Base-by-base conservation (phyloP, 2,888 invertebrate genomes). In the Didymodactylos carnosus region DNA sequence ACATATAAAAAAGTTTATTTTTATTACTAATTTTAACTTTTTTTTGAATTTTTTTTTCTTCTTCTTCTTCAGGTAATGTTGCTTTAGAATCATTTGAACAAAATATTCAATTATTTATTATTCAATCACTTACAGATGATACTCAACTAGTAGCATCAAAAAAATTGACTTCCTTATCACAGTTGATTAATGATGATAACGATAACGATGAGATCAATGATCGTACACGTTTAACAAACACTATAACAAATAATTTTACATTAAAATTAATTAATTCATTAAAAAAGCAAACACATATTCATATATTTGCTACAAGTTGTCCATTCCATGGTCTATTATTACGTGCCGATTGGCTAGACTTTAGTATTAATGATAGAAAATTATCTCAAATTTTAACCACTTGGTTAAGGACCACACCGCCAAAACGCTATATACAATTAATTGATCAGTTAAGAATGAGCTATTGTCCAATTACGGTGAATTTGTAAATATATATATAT, bases 41-140 rank as follows among this genome's bases (percentile, higher is more conserved):
- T n/a, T n/a, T n/a, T n/a, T n/a, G n/a, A n/a, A n/a, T n/a, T n/a
- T n/a, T n/a, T n/a, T n/a, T n/a, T n/a, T n/a, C n/a, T n/a, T n/a
- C n/a, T n/a, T n/a, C n/a, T n/a, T n/a, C n/a, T n/a, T n/a, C n/a
- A n/a, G n/a, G n/a, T 19, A 62, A 35, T 35, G 62, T 35, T 35
- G 62, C 62, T 35, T n/a, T 62, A 8, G 35, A 35, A n/a, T 62
- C 35, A 29, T 62, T 62, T 62, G 35, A 29, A 14, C n/a, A 29
- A n/a, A 29, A 35, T 62, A 35, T 62, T 19, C 27, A 19, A 19
- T 35, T 62, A 29, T 71, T 74, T 71, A 39, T 74, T 13, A 72
- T 74, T 23, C 74, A 74, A 46, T 69, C 62, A 16, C 25, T 70
- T 39, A 53, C 71, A 27, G 74, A 74, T 46, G 71, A 71, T 53